phyloP scores from a whole-genome alignment of 2,888 invertebrate genomes.

The Eristalis pertinax region DNA sequence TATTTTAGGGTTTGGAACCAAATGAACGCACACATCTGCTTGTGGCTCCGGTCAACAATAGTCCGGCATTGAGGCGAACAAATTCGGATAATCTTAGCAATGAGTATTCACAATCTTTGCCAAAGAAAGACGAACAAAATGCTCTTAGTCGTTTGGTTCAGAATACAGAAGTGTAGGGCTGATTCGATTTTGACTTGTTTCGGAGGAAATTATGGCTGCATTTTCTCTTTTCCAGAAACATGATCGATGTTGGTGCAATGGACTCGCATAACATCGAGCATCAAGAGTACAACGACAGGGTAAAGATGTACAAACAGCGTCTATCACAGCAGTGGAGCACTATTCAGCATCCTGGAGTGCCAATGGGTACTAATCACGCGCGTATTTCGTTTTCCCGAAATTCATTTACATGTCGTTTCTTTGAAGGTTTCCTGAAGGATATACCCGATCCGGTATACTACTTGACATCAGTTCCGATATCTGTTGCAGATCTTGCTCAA shows the following conservation, averaged over 20 bases:
- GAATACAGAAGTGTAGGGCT: constrained; percentile 91
- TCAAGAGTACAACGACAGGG: constrained; percentile 92
- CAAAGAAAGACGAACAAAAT: constrained; percentile 94
- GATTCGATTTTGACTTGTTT: not conserved
- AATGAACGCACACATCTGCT: constrained; percentile 91
- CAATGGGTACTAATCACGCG: constrained; percentile 75
- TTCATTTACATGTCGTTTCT: not conserved
- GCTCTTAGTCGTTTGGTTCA: constrained; percentile 94
- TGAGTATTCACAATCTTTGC: constrained; percentile 85
- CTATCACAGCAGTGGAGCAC: constrained; percentile 83
- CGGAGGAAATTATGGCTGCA: not conserved
- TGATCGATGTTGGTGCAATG: constrained; percentile 96
- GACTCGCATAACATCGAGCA: constrained; percentile 94
- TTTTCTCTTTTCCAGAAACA: constrained; percentile 86
- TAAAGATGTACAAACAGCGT: constrained; percentile 86
- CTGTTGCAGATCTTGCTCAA: constrained; percentile 85
- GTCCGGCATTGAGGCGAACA: constrained; percentile 87
- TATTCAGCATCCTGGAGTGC: constrained; percentile 77
- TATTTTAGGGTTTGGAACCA: constrained; percentile 79
- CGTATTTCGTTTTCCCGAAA: not conserved
- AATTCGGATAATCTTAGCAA: constrained; percentile 87
- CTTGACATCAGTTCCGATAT: constrained; percentile 85
- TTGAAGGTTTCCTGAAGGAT: constrained; percentile 85
- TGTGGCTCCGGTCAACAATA: constrained; percentile 89
- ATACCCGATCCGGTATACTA: constrained; percentile 88